Evolutionary conservation across 2,888 invertebrate genomes (phyloP).

Genomic region (Drosophila silvestris): DNA sequence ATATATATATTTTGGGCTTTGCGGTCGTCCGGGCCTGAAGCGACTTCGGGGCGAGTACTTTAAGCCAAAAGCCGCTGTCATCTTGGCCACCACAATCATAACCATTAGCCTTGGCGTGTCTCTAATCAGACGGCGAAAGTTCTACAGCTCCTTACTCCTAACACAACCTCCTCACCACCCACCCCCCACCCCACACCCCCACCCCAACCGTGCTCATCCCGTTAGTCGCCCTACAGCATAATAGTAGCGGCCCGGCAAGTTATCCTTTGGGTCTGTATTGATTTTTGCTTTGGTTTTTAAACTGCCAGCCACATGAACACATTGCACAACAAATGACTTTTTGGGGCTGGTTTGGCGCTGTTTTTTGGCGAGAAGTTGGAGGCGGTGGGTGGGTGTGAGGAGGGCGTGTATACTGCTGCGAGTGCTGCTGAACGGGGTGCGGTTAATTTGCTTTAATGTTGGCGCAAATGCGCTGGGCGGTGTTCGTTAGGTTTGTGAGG

Average conservation of each 20-base stretch:
- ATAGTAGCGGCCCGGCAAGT: slow-evolving; percentile 19
- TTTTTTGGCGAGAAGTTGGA: not conserved
- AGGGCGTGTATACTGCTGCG: slow-evolving; percentile 2
- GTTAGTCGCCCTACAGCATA: not conserved
- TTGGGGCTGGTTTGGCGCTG: slow-evolving; percentile 59
- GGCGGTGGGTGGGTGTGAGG: not conserved
- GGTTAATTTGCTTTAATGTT: slow-evolving; percentile 84
- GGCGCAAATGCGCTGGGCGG: slow-evolving; percentile 64
- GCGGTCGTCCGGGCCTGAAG: slow-evolving; percentile 28
- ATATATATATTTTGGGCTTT: slow-evolving; percentile 26
- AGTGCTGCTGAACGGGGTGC: slow-evolving; percentile 59
- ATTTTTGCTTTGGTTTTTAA: slow-evolving; percentile 80
- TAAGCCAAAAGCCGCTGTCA: slow-evolving; percentile 76
- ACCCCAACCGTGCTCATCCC: not conserved
- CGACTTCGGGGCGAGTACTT: slow-evolving; percentile 27
- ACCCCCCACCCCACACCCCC: not conserved
- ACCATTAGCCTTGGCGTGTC: slow-evolving; percentile 79
- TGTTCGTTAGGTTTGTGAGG: not conserved
- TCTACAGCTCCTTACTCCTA: slow-evolving; percentile 5
- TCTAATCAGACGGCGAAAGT: slow-evolving; percentile 77
- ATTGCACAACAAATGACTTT: slow-evolving; percentile 84
- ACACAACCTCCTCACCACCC: not conserved
- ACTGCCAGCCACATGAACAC: slow-evolving; percentile 81
- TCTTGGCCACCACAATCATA: slow-evolving; percentile 80
- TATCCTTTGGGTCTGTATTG: slow-evolving; percentile 69